Evolutionary conservation across 2,113 vertebrate species (phyloP), one percentile per base, ranked within the genome.

Genomic region (Camelus bactrianus): DNA sequence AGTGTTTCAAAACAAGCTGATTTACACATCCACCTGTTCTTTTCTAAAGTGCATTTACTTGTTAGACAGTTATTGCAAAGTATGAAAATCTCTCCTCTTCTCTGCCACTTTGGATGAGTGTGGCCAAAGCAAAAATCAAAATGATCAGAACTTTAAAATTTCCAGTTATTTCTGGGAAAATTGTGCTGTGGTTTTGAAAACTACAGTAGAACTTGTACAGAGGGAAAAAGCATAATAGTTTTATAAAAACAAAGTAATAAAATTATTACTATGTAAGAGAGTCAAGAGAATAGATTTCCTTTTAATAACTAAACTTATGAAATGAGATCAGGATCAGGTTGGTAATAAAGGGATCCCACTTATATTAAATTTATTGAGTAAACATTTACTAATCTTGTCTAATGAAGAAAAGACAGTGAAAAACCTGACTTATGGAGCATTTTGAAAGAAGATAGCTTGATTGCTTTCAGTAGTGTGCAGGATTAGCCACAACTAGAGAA

Each of bases 311-410:
- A 50, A 95, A 90, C 35, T 95, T 35, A 75, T 38, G 14, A 93
- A 92, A 73, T 95, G 54, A 94, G 35, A 83, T 96, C 76, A 92
- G 91, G 30, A 87, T 92, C 62, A 80, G 52, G 38, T 32, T 97
- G 87, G 4, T 90, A 92, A 94, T 94, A 87, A 86, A 87, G 22
- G 20, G 35, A 58, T 69, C 19, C 30, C 50, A 64, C 89, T 94
- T 93, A 77, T 94, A 83, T 79, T 88, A 93, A 92, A 82, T 79
- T 73, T 95, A 32, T 94, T 93, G 64, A 93, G 38, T 87, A 73
- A 92, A 77, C 73, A 69, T 93, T 91, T 91, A 89, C 60, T 91
- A 89, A 89, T 70, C 16, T 38, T 83, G 20, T 62, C 46, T 65
- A 76, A 93, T 89, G 58, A 92, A 92, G 79, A 32, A 80, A 56